phyloP scores from a whole-genome alignment of 2,797 vertebrate genomes.

The Muscicapa comitata region DNA sequence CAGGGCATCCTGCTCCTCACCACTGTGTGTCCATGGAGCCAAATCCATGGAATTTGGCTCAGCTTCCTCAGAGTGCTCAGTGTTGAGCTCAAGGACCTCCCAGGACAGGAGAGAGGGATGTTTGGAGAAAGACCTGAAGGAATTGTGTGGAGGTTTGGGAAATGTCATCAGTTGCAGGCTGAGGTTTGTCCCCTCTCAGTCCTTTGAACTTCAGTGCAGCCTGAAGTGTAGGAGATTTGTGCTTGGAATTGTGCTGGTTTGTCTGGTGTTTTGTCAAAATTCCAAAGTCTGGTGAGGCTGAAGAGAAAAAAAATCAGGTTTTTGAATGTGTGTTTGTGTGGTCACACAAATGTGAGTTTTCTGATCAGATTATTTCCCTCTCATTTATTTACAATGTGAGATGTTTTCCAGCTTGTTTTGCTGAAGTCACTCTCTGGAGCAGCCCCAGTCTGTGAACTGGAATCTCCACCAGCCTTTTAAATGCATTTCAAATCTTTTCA shows the following conservation, averaged over 20 bases:
- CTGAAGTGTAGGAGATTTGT: not conserved
- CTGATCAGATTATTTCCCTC: not conserved
- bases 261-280: not conserved
- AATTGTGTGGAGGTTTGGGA: not conserved
- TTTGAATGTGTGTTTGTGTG: not conserved
- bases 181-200: not conserved
- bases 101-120: not conserved
- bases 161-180: not conserved
- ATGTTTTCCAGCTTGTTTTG: not conserved
- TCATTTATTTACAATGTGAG: not conserved
- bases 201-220: not conserved
- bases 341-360: not conserved
- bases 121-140: not conserved
- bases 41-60: not conserved
- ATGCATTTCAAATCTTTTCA: not conserved
- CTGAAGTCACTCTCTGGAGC: not conserved
- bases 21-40: not conserved
- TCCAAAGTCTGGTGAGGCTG: not conserved
- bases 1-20: not conserved
- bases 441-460: not conserved
- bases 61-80: not conserved
- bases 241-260: not conserved
- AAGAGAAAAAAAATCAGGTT: not conserved
- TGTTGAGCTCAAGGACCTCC: not conserved
- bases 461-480: not conserved